Evolutionary conservation across 2,113 vertebrate genomes (phyloP), one percentile per base, ranked within the genome.

Genomic region (Grallaria varia): DNA sequence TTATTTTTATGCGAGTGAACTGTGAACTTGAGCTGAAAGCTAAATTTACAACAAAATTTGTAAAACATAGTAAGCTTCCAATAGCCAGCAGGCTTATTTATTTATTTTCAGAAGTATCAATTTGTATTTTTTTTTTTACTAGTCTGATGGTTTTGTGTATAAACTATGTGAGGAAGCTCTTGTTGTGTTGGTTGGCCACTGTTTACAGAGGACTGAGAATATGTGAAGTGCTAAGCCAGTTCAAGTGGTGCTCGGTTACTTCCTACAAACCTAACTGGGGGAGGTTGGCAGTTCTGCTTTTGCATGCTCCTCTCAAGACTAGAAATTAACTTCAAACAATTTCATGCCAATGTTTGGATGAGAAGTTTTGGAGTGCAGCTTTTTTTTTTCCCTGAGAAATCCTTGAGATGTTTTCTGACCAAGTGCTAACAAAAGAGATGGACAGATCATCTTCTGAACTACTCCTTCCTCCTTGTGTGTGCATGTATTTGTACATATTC

Each of bases 111-210:
- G 83, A 87, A 92, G 89, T 84, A 82, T 87, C 69, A 84, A 23
- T 92, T 85, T 69, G n/a, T 88, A 18, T 84, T 97, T 95, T 77
- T 95, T 77, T 80, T 84, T 93, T 92, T 25, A 87, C 74, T 93
- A 52, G 24, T 68, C 31, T 3, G 0, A 42, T 62, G 86, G 53
- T 67, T 96, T 93, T 90, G 69, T 94, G 21, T 82, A 76, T 92
- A 90, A 93, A 84, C 49, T 66, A 1, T 58, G 21, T 28, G 44
- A 84, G 90, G 90, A 84, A 92, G 64, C 56, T 87, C 40, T 93
- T 74, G 53, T 73, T 88, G 62, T 79, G 37, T 76, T 93, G 76
- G 53, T 64, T 94, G 66, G 59, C 68, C 72, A 39, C 20, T 56
- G 49, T 95, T 89, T 90, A 63, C 9, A 79, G 69, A 89, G 83